Evolutionary conservation across 2,888 invertebrate species (phyloP).

Genomic region (Amphimallon solstitiale): DNA sequence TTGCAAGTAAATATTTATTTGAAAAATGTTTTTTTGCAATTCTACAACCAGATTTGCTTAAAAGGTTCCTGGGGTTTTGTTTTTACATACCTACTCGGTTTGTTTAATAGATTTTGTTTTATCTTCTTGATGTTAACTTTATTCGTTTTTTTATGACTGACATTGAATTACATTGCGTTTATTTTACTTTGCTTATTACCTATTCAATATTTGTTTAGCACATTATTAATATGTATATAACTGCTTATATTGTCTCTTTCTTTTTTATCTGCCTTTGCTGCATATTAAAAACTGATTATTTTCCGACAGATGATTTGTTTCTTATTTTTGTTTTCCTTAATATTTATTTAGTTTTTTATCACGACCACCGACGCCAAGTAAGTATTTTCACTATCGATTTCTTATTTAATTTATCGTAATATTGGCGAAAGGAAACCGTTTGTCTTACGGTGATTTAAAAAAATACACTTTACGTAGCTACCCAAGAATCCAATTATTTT

Average conservation of each 20-base stretch:
- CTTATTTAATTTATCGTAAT: too few relatives aligned
- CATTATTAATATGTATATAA: constrained; percentile 16
- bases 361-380: constrained; percentile 49
- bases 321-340: constrained; percentile 36
- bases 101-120: neutral
- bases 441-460: too few relatives aligned
- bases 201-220: constrained; percentile 9
- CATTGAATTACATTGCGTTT: constrained; percentile 6
- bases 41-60: too few relatives aligned
- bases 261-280: neutral
- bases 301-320: constrained; percentile 14
- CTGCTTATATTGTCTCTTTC: constrained; percentile 24
- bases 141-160: neutral
- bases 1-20: neutral
- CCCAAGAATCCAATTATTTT: too few relatives aligned
- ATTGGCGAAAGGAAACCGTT: too few relatives aligned
- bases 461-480: too few relatives aligned
- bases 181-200: constrained; percentile 8
- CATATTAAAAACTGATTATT: constrained; percentile 22
- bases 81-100: too few relatives aligned
- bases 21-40: too few relatives aligned
- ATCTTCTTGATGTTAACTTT: neutral
- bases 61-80: too few relatives aligned
- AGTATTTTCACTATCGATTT: constrained; percentile 40
- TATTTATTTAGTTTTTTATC: constrained; percentile 37